Base-by-base conservation (phyloP, 1,140 invertebrate genomes). In the Bombus huntii region DNA sequence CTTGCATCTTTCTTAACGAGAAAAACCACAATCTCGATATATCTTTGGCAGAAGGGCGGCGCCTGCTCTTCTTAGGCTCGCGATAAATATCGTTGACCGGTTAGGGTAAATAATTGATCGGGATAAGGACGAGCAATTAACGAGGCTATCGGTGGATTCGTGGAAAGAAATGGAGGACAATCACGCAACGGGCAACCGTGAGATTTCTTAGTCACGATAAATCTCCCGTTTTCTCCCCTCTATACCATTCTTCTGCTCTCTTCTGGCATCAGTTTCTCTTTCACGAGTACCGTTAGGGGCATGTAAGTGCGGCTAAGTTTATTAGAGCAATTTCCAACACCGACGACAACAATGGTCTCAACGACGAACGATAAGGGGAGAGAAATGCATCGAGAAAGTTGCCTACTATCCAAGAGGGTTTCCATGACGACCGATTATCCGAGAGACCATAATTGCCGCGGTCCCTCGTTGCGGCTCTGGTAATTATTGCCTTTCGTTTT, bases 281-380 rank as follows among this genome's bases (percentile, higher is more conserved):
- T 28, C 59, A 15, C 44, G 81, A 47, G 44, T 12, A 39, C 42
- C 53, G 39, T 72, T 37, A 31, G 34, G 22, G 65, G 28, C 31
- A n/a, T 70, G 79, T 85, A 83, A 86, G 85, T 62, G 90, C 86
- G 84, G 89, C 87, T 77, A 88, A 89, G 87, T 91, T 92, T 92
- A 92, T 92, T 92, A 92, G 90, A 90, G 89, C 86, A 90, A 91
- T 92, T 92, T 89, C 89, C 89, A 87, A 87, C 83, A 57, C 89
- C 80, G 78, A 37, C 62, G 10, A 78, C 76, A n/a, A 28, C 47
- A 75, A 70, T 71, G 42, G n/a, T 15, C 65, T 44, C 47, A 62
- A 75, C 77, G 68, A 62, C 75, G 71, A 83, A 15, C 72, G 57
- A 66, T 86, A 75, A 44, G 68, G 73, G 83, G 44, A 79, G 85